Evolutionary conservation across 1,140 invertebrate genomes (phyloP), one percentile per base, ranked within the genome.

Genomic region (Kradibia gibbosae): DNA sequence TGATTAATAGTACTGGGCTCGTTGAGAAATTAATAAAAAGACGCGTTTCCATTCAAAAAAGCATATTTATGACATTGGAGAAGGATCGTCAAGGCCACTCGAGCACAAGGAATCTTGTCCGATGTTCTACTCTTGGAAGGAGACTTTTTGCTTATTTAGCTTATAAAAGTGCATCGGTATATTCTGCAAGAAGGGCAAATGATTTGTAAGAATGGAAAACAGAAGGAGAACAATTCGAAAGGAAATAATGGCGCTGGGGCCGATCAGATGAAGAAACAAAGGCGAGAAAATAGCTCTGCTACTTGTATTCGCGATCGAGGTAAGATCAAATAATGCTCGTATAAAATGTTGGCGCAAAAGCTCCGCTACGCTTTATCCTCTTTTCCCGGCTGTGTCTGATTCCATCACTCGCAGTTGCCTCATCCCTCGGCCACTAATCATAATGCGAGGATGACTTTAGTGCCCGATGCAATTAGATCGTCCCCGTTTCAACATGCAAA

Each of bases 391-490:
- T n/a, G 42, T 55, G n/a, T n/a, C n/a, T n/a, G n/a, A n/a, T n/a
- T n/a, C n/a, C n/a, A n/a, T n/a, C n/a, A n/a, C n/a, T n/a, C n/a
- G n/a, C n/a, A n/a, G n/a, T n/a, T n/a, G n/a, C n/a, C n/a, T n/a
- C n/a, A n/a, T n/a, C n/a, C n/a, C n/a, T n/a, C n/a, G n/a, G n/a
- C n/a, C n/a, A n/a, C n/a, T n/a, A n/a, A n/a, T n/a, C 48, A 53
- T 17, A 17, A 3, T 25, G 55, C 42, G 31, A 71, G 31, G 73
- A 36, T 5, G 31, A 1, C 4, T 15, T 20, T 20, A 20, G 11
- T 2, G 4, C 22, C 15, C 1, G 70, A 75, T 7, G 73, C 71
- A 83, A 85, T 85, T 85, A 75, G 83, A 75, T 53, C 82, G 70
- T 83, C 81, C 82, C 62, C 48, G 45, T 80, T 13, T 48, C 50